Conservation (phyloP, 1,140 invertebrate genomes). For the Drosophila kikkawai region DNA sequence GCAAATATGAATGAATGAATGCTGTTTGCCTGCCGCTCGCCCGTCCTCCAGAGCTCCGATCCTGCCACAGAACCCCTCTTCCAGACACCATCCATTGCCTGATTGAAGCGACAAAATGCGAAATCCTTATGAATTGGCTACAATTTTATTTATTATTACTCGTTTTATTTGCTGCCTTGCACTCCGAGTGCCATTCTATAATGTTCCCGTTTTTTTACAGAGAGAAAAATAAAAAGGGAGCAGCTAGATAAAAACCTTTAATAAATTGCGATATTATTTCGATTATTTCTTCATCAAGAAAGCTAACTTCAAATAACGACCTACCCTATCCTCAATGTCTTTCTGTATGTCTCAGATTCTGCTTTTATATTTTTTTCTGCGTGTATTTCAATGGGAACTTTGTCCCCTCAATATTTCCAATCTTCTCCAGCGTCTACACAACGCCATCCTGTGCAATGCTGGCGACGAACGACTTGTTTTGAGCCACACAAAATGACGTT, state of each 20-base stretch:
- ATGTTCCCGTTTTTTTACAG: not conserved
- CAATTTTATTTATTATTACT: conserved; percentile 83
- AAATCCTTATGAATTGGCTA: conserved; percentile 83
- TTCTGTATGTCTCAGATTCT: no score
- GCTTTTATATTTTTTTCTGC: not conserved
- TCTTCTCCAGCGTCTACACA: conserved; percentile 27
- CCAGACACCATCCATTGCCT: conserved; percentile 28
- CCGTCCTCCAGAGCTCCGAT: conserved; percentile 10
- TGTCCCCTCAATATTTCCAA: conserved; percentile 18
- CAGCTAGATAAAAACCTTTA: not conserved
- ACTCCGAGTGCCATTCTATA: conserved; percentile 17
- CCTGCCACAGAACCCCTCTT: not conserved
- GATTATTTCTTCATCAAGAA: no score
- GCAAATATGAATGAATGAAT: conserved; percentile 78
- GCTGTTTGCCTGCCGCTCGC: conserved; percentile 71
- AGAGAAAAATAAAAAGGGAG: not conserved
- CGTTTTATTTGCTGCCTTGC: conserved; percentile 64
- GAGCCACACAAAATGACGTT: conserved; percentile 77
- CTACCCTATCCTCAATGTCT: no score
- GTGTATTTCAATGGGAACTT: conserved; percentile 29
- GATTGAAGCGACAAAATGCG: conserved; percentile 71
- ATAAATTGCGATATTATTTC: not conserved
- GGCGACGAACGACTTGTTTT: conserved; percentile 71
- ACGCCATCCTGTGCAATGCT: conserved; percentile 15
- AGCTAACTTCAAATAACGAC: not conserved